Percentiles rank a stretch among this genome's conserved stretches.
Conservation (phyloP, 2,888 invertebrate species). For the Meloe dianella region DNA sequence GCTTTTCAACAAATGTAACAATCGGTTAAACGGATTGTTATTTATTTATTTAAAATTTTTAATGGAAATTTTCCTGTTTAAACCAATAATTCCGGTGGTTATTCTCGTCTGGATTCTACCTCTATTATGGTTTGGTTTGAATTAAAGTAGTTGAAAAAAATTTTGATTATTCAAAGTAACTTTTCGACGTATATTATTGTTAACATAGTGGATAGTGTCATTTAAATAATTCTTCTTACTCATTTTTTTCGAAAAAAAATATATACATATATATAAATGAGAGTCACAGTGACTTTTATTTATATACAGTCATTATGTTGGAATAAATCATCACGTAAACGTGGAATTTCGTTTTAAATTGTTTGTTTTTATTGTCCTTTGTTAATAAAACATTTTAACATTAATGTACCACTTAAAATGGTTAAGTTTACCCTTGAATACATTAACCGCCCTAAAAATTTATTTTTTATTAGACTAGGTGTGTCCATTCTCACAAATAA, state of each 20-base stretch:
- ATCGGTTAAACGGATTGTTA: no score
- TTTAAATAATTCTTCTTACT: constrained; percentile 5
- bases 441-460: constrained; percentile 34
- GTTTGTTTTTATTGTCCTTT: constrained; percentile 32
- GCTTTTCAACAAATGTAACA: constrained; percentile 9
- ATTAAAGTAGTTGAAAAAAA: neutral
- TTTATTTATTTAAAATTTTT: neutral
- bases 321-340: constrained; percentile 33
- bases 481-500: constrained; percentile 30
- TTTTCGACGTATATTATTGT: neutral
- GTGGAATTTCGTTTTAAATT: constrained; percentile 28
- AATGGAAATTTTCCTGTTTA: neutral
- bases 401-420: constrained; percentile 28
- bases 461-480: constrained; percentile 37
- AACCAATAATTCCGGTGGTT: neutral
- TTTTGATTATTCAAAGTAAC: neutral
- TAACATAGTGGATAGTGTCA: constrained; percentile 14
- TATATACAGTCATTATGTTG: constrained; percentile 24
- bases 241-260: neutral
- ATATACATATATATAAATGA: constrained; percentile 20
- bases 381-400: constrained; percentile 34
- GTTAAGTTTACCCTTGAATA: constrained; percentile 32
- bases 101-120: neutral
- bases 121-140: neutral
- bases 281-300: constrained; percentile 27